Conservation (phyloP, 1,140 invertebrate genomes). For the Drosophila biarmipes region DNA sequence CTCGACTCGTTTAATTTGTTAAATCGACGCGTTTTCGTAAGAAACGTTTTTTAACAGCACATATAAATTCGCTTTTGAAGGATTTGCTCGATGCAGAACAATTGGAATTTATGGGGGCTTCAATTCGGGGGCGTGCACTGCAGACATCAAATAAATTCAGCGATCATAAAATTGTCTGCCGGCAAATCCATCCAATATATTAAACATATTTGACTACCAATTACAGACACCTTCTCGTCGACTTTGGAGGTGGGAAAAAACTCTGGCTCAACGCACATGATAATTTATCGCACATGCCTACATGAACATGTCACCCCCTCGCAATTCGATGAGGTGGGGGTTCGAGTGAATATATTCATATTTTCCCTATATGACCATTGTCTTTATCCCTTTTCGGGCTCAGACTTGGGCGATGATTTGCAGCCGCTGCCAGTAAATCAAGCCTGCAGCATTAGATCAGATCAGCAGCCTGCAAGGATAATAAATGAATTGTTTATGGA, state of each 20-base stretch:
- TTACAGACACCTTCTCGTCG: conserved; percentile 62
- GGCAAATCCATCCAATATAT: conserved; percentile 76
- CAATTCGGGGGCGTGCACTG: conserved; percentile 46
- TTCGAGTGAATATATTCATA: conserved; percentile 52
- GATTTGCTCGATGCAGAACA: conserved; percentile 63
- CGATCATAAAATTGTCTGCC: conserved; percentile 81
- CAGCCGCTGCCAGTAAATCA: conserved; percentile 84
- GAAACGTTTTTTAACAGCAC: conserved; percentile 71
- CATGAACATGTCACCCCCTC: conserved; percentile 55
- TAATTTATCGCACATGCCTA: conserved; percentile 84
- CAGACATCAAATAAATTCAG: conserved; percentile 75
- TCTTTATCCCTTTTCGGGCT: conserved; percentile 68
- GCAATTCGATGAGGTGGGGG: neutral
- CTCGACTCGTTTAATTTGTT: conserved; percentile 68
- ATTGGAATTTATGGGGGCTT: conserved; percentile 54
- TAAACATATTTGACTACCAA: conserved; percentile 78
- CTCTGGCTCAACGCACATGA: conserved; percentile 37
- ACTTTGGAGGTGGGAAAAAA: conserved; percentile 23
- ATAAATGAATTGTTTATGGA: conserved; percentile 83
- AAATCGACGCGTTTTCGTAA: conserved; percentile 35
- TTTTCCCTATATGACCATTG: conserved; percentile 54
- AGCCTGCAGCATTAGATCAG: conserved; percentile 77
- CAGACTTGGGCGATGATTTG: conserved; percentile 72
- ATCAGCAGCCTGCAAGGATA: conserved; percentile 67
- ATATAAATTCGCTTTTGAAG: conserved; percentile 63